These are phyloP conservation scores for Halcyon smyrnensis DNA, from an alignment of 2,797 vertebrate species.

Conservation along the genomic window DNA sequence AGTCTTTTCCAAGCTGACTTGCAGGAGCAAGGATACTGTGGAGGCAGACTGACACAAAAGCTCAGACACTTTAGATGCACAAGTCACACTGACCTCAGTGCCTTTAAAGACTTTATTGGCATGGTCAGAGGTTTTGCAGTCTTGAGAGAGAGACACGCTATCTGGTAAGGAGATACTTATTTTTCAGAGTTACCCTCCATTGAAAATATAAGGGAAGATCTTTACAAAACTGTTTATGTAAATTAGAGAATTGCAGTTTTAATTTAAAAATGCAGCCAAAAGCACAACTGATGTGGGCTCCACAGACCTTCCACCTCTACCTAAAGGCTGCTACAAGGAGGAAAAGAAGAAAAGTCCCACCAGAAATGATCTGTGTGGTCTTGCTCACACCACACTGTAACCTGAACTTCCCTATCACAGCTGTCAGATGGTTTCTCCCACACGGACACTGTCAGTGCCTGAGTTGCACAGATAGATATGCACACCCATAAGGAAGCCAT, in stretches of 20 bases:
- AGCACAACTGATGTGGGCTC: background rate
- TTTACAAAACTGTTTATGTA: background rate
- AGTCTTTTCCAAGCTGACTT: background rate
- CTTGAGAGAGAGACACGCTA: background rate
- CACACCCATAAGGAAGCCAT: background rate
- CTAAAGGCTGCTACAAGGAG: background rate
- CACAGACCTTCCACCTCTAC: background rate
- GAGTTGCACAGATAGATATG: rapidly evolving
- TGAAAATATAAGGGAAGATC: background rate
- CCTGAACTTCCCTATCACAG: background rate
- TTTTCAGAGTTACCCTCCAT: background rate
- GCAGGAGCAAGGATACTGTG: background rate
- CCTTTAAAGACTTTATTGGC: background rate
- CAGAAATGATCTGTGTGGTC: background rate
- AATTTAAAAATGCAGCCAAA: background rate
- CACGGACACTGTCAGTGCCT: background rate
- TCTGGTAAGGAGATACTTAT: background rate
- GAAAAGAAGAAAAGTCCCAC: background rate
- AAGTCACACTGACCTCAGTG: background rate
- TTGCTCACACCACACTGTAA: background rate
- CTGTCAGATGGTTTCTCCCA: background rate
- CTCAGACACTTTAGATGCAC: background rate
- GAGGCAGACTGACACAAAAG: background rate
- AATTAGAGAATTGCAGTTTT: background rate
- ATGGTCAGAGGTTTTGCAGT: background rate